phyloP scores from a whole-genome alignment of 2,797 vertebrate species.

The Hemitrygon akajei region DNA sequence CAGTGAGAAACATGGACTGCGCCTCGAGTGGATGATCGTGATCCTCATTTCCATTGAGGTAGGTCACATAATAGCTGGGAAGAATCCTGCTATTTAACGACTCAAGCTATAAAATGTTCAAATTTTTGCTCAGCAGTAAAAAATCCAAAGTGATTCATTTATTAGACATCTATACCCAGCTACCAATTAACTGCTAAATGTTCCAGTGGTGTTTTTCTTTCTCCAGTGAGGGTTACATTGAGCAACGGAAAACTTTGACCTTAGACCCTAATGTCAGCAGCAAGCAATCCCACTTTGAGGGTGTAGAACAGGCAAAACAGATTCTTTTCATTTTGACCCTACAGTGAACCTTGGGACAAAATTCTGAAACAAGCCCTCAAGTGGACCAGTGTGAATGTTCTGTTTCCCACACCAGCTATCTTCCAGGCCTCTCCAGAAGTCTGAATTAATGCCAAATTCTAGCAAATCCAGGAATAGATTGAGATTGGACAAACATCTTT shows the following conservation, averaged over 20 bases:
- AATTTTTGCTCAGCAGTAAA: neutral
- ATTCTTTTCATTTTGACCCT: neutral
- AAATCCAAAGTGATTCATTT: neutral
- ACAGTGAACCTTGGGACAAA: neutral
- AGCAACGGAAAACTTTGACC: neutral
- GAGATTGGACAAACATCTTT: neutral
- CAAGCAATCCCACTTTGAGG: neutral
- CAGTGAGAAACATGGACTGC: slow-evolving; percentile 81
- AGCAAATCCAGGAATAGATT: neutral
- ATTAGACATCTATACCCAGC: neutral
- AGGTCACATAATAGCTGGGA: slow-evolving; percentile 26
- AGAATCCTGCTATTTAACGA: neutral
- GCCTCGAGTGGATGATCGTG: slow-evolving; percentile 97
- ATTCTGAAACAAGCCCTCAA: neutral
- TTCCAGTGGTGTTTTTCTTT: neutral
- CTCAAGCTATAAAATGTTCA: neutral
- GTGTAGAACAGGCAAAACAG: neutral
- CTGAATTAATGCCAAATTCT: slow-evolving; percentile 12
- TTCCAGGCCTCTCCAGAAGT: neutral
- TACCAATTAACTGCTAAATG: neutral
- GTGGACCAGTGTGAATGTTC: neutral
- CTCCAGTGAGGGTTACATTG: neutral
- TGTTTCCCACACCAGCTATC: slow-evolving; percentile 20
- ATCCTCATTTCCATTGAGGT: slow-evolving; percentile 97
- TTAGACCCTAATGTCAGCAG: neutral